Base-by-base conservation (phyloP, 2,888 invertebrate species). In the Pachliopta kotzebuea region DNA sequence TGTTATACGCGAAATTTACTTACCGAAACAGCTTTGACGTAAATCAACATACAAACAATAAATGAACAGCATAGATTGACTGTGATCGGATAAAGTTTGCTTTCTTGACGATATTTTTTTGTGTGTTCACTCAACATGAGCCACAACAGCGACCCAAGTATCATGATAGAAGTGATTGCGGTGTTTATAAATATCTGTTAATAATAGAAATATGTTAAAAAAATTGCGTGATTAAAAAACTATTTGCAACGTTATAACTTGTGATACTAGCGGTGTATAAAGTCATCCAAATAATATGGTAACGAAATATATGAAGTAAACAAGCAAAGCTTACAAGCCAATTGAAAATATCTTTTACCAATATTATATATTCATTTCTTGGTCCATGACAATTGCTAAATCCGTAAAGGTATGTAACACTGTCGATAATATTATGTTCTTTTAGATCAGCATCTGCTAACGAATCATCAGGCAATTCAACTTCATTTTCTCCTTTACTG, bases 401-500 rank as follows among this genome's bases (percentile, higher is more conserved):
- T 3, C 95, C 95, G 72, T 95, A 95, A 50, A 95, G 91, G 75
- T 95, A 95, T 78, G 95, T 95, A 56, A 95, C 93, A 74, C 95
- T 95, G 74, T 95, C 95, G 60, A 95, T 95, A 52, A 94, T 93
- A 72, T 95, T 94, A 73, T 95, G 94, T 70, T 95, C 95, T 70
- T 93, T 93, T 4, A 95, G 83, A 77, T 95, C 95, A 0, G 93
- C 92, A 72, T 94, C 94, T 0, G 94, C 94, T 50, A 94, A 76
- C 0, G 94, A 94, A 74, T 94, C 93, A 67, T 94, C 94, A 0
- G 94, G 94, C 6, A 94, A 71, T 54, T 93, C 93, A 3, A 93
- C 78, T 58, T 93, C 92, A 2, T 87, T 79, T n/a, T 92, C 89
- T 26, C 24, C 52, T 56, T 62, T 62, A 20, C 86, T 79, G 14